phyloP scores from a whole-genome alignment of 2,888 invertebrate species.

The Carcina quercana region DNA sequence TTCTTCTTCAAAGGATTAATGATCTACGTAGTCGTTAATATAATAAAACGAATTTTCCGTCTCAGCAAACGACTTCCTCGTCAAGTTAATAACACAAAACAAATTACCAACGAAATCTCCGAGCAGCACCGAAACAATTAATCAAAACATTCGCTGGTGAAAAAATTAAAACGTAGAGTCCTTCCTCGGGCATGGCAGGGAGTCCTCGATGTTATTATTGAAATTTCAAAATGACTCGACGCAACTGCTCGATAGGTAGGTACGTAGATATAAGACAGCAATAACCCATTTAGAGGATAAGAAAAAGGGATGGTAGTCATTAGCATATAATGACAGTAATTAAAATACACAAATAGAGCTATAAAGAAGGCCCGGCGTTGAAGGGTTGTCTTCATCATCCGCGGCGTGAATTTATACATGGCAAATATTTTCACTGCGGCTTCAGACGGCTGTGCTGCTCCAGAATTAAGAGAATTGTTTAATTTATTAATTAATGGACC shows the following conservation, averaged over 20 bases:
- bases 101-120: conserved; percentile 57
- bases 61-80: conserved; percentile 58
- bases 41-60: conserved; percentile 44
- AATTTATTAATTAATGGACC: conserved; percentile 71
- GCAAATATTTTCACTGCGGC: conserved; percentile 70
- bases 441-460: conserved; percentile 41
- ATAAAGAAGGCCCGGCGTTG: conserved; percentile 72
- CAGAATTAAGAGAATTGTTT: conserved; percentile 67
- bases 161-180: conserved; percentile 50
- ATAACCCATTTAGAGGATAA: conserved; percentile 74
- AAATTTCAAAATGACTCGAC: conserved; percentile 62
- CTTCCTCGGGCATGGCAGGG: conserved; percentile 35
- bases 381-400: conserved; percentile 73
- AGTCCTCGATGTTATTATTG: conserved; percentile 64
- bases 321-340: conserved; percentile 81
- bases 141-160: conserved; percentile 51
- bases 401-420: conserved; percentile 66
- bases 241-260: conserved; percentile 53
- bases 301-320: conserved; percentile 75
- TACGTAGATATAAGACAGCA: conserved; percentile 69
- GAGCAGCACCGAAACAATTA: conserved; percentile 53
- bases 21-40: conserved; percentile 21
- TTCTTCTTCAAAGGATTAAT: conserved; percentile 15
- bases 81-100: conserved; percentile 67
- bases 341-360: conserved; percentile 82